These are phyloP conservation scores for Zeuzera pyrina DNA, from an alignment of 2,888 invertebrate species.

Conservation along the genomic window DNA sequence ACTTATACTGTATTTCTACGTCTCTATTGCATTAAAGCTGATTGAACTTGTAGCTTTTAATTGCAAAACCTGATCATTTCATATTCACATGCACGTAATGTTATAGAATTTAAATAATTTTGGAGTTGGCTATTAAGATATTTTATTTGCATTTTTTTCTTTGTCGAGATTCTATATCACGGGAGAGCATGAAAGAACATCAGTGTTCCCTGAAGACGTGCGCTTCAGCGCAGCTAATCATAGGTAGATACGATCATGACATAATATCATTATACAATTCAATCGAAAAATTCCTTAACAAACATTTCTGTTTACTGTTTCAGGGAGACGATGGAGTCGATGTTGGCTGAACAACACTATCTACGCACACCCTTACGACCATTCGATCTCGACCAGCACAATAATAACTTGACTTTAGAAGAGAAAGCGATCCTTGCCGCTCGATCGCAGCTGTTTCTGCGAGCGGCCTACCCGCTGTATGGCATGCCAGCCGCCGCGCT, in stretches of 20 bases:
- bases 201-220: slow-evolving; percentile 67
- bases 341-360: slow-evolving; percentile 89
- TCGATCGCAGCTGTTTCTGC: slow-evolving; percentile 80
- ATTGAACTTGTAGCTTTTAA: not conserved
- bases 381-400: slow-evolving; percentile 80
- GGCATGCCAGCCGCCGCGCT: slow-evolving; percentile 71
- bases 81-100: not conserved
- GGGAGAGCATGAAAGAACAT: slow-evolving; percentile 68
- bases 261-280: not conserved
- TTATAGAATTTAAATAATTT: not conserved
- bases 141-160: slow-evolving; percentile 65
- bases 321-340: slow-evolving; percentile 93
- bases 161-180: slow-evolving; percentile 72
- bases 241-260: slow-evolving; percentile 56
- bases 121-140: slow-evolving; percentile 21
- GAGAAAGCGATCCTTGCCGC: slow-evolving; percentile 85
- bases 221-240: slow-evolving; percentile 65
- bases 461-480: slow-evolving; percentile 77
- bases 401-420: slow-evolving; percentile 81
- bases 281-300: not conserved
- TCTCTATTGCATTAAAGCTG: not conserved
- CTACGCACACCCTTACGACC: slow-evolving; percentile 84
- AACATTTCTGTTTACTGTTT: slow-evolving; percentile 20
- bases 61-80: not conserved
- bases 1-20: slow-evolving; percentile 34